Evolutionary conservation across 2,113 vertebrate species (phyloP).

Genomic region (Anhinga rufa): DNA sequence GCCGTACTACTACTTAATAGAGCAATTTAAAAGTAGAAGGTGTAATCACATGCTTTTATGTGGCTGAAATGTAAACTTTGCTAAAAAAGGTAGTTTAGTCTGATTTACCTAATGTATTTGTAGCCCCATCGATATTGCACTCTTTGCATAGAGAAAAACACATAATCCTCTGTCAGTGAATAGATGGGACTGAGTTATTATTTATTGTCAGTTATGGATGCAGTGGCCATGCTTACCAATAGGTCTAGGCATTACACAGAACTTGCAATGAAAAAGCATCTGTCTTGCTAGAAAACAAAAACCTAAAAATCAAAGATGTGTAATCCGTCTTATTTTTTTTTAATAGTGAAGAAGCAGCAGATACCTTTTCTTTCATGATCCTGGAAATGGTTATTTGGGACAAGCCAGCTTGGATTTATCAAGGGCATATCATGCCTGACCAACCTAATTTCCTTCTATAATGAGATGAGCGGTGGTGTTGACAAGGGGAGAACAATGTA

Average conservation of each 20-base stretch:
- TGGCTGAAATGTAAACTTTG: not conserved
- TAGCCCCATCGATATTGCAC: not conserved
- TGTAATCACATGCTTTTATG: not conserved
- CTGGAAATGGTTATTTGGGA: too few relatives aligned
- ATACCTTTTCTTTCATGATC: too few relatives aligned
- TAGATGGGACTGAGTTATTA: not conserved
- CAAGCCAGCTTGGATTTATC: not conserved
- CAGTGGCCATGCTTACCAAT: not conserved
- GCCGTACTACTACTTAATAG: not conserved
- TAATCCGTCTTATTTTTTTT: not conserved
- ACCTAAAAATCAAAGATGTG: not conserved
- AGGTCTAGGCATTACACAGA: not conserved
- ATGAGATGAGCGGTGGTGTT: not conserved
- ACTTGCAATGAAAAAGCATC: not conserved
- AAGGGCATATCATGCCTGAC: not conserved
- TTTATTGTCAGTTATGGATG: not conserved
- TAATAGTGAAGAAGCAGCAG: not conserved
- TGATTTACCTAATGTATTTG: not conserved
- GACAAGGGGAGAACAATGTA: not conserved
- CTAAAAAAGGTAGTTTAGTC: not conserved
- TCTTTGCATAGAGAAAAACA: not conserved
- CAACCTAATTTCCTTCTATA: not conserved
- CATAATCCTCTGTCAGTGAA: not conserved
- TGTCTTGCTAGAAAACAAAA: not conserved
- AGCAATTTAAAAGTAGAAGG: not conserved